These are phyloP conservation scores for Drosophila seclusa DNA, from an alignment of 2,888 invertebrate genomes.

Conservation along the genomic window DNA sequence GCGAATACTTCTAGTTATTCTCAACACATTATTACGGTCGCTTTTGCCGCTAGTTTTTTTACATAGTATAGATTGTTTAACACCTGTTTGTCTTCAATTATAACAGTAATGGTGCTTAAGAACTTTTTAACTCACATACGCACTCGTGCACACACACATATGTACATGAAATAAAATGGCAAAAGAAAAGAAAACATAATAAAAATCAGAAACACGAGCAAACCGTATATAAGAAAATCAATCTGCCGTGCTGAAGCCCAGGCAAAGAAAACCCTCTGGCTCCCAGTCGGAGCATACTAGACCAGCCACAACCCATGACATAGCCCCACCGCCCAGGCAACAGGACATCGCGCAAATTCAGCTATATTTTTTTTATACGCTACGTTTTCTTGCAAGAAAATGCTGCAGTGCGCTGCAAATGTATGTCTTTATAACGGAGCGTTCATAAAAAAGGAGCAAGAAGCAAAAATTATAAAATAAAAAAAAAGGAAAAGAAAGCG, in stretches of 20 bases:
- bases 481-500: constrained; percentile 35
- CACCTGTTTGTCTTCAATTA: constrained; percentile 26
- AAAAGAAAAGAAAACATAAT: constrained; percentile 53
- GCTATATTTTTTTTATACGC: constrained; percentile 67
- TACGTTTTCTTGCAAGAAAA: constrained; percentile 75
- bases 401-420: constrained; percentile 75
- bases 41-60: background rate
- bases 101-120: constrained; percentile 34
- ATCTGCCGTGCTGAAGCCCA: constrained; percentile 63
- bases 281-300: constrained; percentile 10
- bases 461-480: constrained; percentile 74
- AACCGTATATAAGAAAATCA: constrained; percentile 83
- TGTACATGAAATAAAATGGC: constrained; percentile 24
- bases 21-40: background rate
- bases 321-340: constrained; percentile 21
- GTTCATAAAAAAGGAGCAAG: constrained; percentile 72
- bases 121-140: constrained; percentile 26
- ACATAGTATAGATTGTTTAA: constrained; percentile 6
- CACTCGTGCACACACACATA: constrained; percentile 6
- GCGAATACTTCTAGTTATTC: background rate
- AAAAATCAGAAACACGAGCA: constrained; percentile 67
- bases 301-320: constrained; percentile 4
- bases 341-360: constrained; percentile 73
- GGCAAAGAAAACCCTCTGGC: constrained; percentile 15
- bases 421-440: constrained; percentile 78